Evolutionary conservation across 2,888 invertebrate species (phyloP), one percentile per base, ranked within the genome.

Genomic region (Phaonia tiefii): DNA sequence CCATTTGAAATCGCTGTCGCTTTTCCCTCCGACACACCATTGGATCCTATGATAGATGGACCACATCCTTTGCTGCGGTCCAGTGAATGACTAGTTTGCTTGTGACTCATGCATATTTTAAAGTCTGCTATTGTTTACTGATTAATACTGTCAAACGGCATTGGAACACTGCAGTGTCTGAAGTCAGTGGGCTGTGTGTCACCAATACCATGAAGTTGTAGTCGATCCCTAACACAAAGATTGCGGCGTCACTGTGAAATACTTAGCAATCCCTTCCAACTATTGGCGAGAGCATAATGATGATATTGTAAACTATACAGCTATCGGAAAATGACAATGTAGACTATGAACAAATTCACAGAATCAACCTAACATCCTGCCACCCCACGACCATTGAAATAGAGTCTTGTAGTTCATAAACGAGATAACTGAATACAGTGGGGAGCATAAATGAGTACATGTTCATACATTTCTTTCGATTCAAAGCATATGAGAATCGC

Each of bases 121-220:
- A 73, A 42, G 15, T 69, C 42, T 66, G 54, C 63, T 56, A 63
- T 72, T 72, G 49, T 72, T 31, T 42, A 66, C 66, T 49, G 49
- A 71, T 75, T 56, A 39, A 56, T 73, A 63, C 67, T 71, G 75
- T 69, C 75, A 72, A 69, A 74, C 73, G 37, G 37, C 49, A 66
- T 76, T 56, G 65, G 11, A 58, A 42, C 39, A 80, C n/a, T n/a
- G n/a, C n/a, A n/a, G n/a, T n/a, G n/a, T n/a, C n/a, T 60, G 51
- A 60, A 13, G 5, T 26, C 67, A n/a, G 60, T 37, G 17, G 60
- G 1, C 60, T 37, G 39, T 42, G 39, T 22, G 26, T 20, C 22
- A 7, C 39, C 20, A 10, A 26, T 20, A 20, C 39, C 42, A 63
- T 2, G 22, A 54, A n/a, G n/a, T n/a, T n/a, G n/a, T n/a, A n/a